Conservation (phyloP, 2,888 invertebrate species). For the Scaptomyza polygonia region DNA sequence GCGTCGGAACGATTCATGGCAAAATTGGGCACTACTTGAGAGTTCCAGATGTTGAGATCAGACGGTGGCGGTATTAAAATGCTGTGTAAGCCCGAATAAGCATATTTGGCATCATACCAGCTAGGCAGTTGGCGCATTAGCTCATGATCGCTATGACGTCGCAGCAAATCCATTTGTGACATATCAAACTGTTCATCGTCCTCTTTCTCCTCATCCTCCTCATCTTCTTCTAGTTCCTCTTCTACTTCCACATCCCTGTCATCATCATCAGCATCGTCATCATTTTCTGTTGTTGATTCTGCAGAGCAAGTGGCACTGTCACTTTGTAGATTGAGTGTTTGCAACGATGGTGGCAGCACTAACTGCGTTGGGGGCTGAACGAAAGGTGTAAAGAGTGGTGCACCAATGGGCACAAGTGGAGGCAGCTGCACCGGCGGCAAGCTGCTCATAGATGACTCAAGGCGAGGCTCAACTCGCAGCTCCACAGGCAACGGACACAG, state of each 20-base stretch:
- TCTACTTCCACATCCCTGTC: constrained; percentile 32
- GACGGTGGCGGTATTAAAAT: constrained; percentile 83
- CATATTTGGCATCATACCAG: constrained; percentile 84
- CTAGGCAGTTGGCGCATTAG: constrained; percentile 79
- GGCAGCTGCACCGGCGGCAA: constrained; percentile 57
- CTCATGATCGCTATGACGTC: constrained; percentile 56
- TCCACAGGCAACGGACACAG: constrained; percentile 51
- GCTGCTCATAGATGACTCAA: constrained; percentile 23
- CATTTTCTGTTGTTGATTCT: constrained; percentile 66
- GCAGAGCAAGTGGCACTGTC: constrained; percentile 61
- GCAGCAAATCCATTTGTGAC: constrained; percentile 66
- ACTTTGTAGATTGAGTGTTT: constrained; percentile 60
- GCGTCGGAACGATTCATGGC: constrained; percentile 84
- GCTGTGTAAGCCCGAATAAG: constrained; percentile 84
- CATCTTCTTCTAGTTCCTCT: constrained; percentile 33
- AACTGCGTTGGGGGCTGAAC: constrained; percentile 51
- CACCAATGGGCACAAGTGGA: constrained; percentile 71
- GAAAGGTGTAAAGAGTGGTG: constrained; percentile 62
- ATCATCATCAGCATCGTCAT: constrained; percentile 41
- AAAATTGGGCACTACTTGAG: constrained; percentile 83
- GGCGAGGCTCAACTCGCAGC: constrained; percentile 52
- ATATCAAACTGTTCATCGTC: constrained; percentile 46
- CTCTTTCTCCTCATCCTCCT: constrained; percentile 36
- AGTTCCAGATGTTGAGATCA: constrained; percentile 84
- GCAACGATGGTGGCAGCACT: constrained; percentile 56